These are phyloP conservation scores for Aleiodes sp. DNA, from an alignment of 1,140 invertebrate species.

Conservation along the genomic window DNA sequence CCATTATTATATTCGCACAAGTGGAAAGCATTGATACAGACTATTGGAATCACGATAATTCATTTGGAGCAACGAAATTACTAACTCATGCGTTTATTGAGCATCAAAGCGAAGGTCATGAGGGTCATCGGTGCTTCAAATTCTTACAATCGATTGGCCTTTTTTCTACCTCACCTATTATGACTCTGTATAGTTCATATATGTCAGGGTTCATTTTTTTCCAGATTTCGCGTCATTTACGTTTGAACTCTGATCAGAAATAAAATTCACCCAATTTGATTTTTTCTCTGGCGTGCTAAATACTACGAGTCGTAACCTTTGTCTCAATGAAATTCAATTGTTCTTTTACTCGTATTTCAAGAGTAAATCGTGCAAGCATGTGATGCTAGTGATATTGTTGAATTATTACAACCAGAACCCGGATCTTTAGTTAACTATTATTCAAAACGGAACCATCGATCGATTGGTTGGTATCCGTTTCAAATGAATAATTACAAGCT, in stretches of 20 bases:
- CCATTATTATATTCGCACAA: not conserved
- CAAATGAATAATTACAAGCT: too few relatives aligned
- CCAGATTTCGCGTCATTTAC: not conserved
- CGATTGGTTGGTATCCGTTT: too few relatives aligned
- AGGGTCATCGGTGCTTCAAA: not conserved
- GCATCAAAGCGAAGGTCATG: not conserved
- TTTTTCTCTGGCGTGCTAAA: not conserved
- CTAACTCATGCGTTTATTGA: not conserved
- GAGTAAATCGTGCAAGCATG: too few relatives aligned
- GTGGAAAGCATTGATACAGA: not conserved
- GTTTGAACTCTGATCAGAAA: not conserved
- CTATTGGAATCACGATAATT: not conserved
- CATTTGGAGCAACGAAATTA: not conserved
- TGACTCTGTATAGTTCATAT: not conserved
- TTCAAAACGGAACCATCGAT: too few relatives aligned
- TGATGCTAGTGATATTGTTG: too few relatives aligned
- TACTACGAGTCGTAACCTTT: too few relatives aligned
- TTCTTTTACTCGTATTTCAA: too few relatives aligned
- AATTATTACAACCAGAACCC: too few relatives aligned
- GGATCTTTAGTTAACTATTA: too few relatives aligned
- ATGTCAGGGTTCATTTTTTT: not conserved
- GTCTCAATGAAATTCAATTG: too few relatives aligned
- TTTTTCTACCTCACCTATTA: not conserved
- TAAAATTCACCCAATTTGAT: not conserved
- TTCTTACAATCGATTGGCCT: not conserved